phyloP scores from a whole-genome alignment of 2,113 vertebrate species.

The Ceuthmochares aereus region DNA sequence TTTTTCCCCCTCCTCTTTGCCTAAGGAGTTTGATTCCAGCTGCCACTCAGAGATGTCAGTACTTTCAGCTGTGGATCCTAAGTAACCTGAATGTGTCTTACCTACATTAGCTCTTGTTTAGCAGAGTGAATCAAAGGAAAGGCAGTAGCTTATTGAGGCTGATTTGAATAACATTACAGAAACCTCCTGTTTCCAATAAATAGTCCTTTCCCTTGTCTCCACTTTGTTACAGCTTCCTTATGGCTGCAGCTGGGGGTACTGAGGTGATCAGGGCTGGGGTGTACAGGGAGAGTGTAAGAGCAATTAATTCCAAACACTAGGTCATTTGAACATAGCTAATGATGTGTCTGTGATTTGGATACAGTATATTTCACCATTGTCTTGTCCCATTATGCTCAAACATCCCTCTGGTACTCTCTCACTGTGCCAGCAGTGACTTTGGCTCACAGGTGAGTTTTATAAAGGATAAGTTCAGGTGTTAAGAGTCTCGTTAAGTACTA shows the following conservation, averaged over 20 bases:
- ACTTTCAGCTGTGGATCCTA: not conserved
- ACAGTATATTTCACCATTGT: not conserved
- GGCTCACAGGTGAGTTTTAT: not conserved
- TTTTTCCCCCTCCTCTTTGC: not conserved
- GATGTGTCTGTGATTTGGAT: not conserved
- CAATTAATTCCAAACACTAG: rapidly evolving
- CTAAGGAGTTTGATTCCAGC: not conserved
- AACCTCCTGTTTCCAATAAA: not conserved
- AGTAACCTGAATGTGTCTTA: not conserved
- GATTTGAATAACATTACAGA: not conserved
- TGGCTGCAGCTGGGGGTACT: not conserved
- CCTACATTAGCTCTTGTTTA: not conserved
- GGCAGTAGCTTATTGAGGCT: not conserved
- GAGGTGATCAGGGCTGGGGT: not conserved
- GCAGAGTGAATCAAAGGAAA: not conserved
- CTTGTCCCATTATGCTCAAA: not conserved
- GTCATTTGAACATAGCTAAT: not conserved
- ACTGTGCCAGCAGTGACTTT: not conserved
- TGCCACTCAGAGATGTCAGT: not conserved
- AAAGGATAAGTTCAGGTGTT: not conserved
- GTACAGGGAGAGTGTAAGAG: not conserved
- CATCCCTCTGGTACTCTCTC: too few species aligned
- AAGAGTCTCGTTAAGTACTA: not conserved
- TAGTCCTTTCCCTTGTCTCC: not conserved
- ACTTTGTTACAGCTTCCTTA: not conserved